Conservation (phyloP, 2,888 invertebrate species). For the Drosophila neotestacea region DNA sequence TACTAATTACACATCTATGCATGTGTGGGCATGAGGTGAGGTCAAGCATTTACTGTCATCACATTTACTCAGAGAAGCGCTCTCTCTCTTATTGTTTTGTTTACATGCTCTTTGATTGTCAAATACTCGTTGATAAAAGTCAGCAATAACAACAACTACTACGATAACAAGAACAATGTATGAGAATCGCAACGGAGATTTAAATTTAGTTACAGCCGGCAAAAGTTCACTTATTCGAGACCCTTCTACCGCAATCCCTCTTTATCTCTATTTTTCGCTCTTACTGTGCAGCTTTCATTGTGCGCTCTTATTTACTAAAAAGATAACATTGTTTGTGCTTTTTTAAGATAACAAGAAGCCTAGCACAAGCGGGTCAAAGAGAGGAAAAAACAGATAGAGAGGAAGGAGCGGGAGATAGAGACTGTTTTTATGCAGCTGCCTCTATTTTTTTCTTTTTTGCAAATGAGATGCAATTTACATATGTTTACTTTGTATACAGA, state of each 20-base stretch:
- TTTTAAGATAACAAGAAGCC: constrained; percentile 49
- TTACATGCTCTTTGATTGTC: constrained; percentile 69
- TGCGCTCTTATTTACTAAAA: constrained; percentile 27
- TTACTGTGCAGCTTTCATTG: background rate
- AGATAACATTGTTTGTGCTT: constrained; percentile 68
- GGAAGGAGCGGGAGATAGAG: background rate
- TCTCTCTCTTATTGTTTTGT: constrained; percentile 49
- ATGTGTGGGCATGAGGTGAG: constrained; percentile 39
- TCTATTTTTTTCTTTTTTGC: background rate
- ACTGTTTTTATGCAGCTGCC: constrained; percentile 12
- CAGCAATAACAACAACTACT: constrained; percentile 11
- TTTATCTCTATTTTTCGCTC: background rate
- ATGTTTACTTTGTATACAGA: constrained; percentile 1
- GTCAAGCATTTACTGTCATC: constrained; percentile 55
- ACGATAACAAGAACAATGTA: background rate
- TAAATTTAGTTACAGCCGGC: constrained; percentile 60
- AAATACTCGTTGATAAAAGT: constrained; percentile 31
- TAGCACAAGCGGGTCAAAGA: constrained; percentile 7
- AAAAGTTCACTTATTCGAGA: constrained; percentile 25
- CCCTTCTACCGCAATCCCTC: background rate
- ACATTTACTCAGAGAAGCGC: constrained; percentile 39
- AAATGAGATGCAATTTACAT: constrained; percentile 24
- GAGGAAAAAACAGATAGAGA: background rate
- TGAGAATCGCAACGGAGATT: constrained; percentile 19
- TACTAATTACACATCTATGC: constrained; percentile 48